These are phyloP conservation scores for Melipona bicolor DNA, from an alignment of 2,888 invertebrate species.

Conservation along the genomic window DNA sequence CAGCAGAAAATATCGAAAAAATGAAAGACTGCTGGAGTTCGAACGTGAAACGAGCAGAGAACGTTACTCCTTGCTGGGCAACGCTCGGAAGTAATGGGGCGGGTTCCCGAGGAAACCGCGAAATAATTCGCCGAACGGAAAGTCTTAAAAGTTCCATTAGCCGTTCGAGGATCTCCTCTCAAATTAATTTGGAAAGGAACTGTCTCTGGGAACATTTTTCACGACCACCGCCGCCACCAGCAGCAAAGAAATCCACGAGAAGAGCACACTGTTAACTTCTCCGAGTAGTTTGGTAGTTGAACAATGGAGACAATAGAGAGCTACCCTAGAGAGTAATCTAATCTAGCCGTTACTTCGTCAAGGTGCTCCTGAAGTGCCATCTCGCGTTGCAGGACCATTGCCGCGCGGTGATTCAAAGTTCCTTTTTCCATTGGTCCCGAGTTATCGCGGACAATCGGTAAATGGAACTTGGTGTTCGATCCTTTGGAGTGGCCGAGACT, in stretches of 20 bases:
- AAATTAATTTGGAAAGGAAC: no score
- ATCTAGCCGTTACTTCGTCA: conserved; percentile 35
- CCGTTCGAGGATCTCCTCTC: no score
- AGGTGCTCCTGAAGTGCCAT: neutral
- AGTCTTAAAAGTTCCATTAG: no score
- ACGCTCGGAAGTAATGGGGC: no score
- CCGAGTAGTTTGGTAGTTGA: conserved; percentile 17
- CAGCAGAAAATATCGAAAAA: no score
- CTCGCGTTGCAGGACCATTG: conserved; percentile 23
- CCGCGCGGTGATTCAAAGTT: neutral
- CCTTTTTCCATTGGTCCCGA: neutral
- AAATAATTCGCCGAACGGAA: no score
- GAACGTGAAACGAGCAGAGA: no score
- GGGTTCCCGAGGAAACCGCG: no score
- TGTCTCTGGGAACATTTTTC: no score
- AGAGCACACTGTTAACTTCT: neutral
- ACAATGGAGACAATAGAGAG: neutral
- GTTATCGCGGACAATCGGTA: neutral
- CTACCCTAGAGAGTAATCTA: conserved; percentile 29
- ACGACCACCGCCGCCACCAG: no score
- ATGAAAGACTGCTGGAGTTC: no score
- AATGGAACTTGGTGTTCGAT: neutral
- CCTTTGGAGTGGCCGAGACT: neutral
- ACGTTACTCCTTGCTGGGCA: no score
- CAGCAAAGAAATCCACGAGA: neutral